Evolutionary conservation across 2,797 vertebrate genomes (phyloP).

Genomic region (Limosa lapponica): DNA sequence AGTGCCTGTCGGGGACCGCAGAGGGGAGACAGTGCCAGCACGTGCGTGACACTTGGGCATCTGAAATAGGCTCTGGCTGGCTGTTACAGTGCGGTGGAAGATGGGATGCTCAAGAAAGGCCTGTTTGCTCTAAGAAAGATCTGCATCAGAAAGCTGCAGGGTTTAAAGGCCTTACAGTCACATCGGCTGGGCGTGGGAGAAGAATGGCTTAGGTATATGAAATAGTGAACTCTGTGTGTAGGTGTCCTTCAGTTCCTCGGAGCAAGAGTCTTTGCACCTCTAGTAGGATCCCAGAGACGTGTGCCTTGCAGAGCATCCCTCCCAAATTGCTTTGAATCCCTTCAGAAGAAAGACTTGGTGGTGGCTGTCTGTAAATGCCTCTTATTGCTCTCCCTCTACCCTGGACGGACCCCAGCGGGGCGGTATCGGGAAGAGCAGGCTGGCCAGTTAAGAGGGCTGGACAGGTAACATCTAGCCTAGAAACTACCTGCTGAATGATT

Average conservation of each 20-base stretch:
- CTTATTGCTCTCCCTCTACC: not conserved
- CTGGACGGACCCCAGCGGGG: fast-evolving
- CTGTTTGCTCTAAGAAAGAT: not conserved
- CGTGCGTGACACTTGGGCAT: fast-evolving
- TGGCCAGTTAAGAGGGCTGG: not conserved
- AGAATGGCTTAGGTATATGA: fast-evolving
- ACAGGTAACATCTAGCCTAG: not conserved
- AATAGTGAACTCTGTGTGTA: not conserved
- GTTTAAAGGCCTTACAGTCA: not conserved
- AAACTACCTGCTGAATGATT: not conserved
- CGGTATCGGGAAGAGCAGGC: not conserved
- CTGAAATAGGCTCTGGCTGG: not conserved
- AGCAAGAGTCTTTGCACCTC: not conserved
- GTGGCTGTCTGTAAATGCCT: not conserved
- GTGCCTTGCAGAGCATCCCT: not conserved
- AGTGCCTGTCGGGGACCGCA: not conserved
- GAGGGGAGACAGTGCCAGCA: not conserved
- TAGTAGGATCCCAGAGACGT: not conserved
- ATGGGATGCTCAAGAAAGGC: not conserved
- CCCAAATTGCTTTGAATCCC: not conserved
- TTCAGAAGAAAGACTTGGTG: not conserved
- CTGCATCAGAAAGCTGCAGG: not conserved
- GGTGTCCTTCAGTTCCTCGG: not conserved
- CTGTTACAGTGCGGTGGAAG: not conserved
- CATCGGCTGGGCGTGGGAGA: not conserved